Base-by-base conservation (phyloP, 2,797 vertebrate genomes). In the Brachymystax lenok region DNA sequence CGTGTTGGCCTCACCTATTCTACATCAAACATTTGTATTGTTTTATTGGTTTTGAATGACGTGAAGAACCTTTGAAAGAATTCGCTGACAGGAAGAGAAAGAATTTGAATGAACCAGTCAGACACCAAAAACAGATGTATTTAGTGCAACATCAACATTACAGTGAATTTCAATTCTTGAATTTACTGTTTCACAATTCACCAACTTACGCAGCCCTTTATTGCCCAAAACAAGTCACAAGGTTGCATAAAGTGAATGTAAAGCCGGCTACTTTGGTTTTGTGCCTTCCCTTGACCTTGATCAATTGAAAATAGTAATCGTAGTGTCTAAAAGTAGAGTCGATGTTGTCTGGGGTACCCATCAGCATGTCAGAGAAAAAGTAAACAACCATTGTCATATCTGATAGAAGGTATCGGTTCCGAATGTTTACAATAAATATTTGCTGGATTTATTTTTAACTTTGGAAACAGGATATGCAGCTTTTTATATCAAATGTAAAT, bases 401-500 rank as follows among this genome's bases (percentile, higher is more conserved):
- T 80, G 81, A 82, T 71, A 50, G 19, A 82, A 87, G 80, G 69
- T 80, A 83, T 86, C 77, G 71, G 74, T 50, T 50, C 27, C 33
- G 50, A 73, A 76, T 82, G 69, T 79, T 85, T 74, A 75, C 56
- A 80, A 80, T 85, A 90, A 92, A 92, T 78, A 88, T 87, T 85
- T 85, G 64, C 76, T 63, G 24, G 73, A 74, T 88, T 89, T 94
- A 93, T 91, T 92, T 93, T 92, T 91, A 91, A 81, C 86, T 77
- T 67, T 27, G 80, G 84, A 87, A 92, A 93, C 93, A 94, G 94
- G 94, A 95, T 80, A 78, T 66, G 0, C 72, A 84, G 82, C 89
- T 93, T 91, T 93, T 93, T 92, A 90, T 93, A 94, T 92, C 88
- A 88, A 10, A 63, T 74, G 86, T 93, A 92, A 94, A 94, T 91